Conservation (phyloP, 35 echinoderm and acorn worm genomes). For the Holothuria glaberrima region DNA sequence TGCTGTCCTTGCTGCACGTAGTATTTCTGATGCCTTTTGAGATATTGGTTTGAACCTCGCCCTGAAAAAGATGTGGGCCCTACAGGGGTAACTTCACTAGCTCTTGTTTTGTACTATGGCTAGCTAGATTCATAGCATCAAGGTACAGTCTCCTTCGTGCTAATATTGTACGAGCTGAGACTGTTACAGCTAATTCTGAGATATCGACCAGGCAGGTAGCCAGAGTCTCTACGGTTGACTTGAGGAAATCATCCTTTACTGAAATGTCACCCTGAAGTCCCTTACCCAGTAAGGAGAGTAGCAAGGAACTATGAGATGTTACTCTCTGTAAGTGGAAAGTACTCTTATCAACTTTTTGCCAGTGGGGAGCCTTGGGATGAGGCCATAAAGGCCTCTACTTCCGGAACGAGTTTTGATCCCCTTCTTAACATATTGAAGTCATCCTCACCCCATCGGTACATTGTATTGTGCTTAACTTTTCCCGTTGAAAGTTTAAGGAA, state of each 20-base stretch:
- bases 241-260: neutral
- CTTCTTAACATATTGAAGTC: conserved; percentile 6
- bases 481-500: neutral
- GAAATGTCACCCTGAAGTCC: conserved; percentile 26
- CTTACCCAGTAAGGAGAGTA: neutral
- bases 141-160: conserved; percentile 15
- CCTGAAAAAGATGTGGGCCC: neutral
- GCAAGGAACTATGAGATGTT: conserved; percentile 5
- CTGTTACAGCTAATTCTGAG: neutral
- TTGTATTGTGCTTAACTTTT: neutral
- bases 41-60: neutral
- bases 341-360: neutral
- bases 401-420: neutral
- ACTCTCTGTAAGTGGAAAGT: neutral
- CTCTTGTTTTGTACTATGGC: neutral
- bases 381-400: neutral
- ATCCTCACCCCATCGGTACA: conserved; percentile 11
- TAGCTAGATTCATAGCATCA: conserved; percentile 14
- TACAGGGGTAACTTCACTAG: neutral
- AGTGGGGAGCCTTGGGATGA: conserved; percentile 7
- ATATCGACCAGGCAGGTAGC: neutral
- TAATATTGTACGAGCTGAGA: conserved; percentile 12
- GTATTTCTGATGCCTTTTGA: neutral
- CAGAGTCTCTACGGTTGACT: neutral
- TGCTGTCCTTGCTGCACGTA: neutral